phyloP scores from a whole-genome alignment of 2,797 vertebrate species.

The Paramormyrops hopkinsi region DNA sequence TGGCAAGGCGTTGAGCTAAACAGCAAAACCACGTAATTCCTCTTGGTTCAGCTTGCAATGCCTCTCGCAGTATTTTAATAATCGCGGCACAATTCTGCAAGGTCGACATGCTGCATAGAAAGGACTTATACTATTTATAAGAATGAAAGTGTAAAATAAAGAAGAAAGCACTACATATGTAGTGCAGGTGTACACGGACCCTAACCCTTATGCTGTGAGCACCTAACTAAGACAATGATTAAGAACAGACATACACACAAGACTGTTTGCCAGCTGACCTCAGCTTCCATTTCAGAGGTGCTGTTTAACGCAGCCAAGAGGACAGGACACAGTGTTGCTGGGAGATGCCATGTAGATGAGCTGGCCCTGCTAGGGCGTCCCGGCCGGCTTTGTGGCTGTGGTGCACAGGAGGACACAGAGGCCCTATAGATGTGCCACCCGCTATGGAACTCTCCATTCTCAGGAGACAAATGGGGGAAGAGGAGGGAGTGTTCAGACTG shows the following conservation, averaged over 20 bases:
- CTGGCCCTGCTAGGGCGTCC: not conserved
- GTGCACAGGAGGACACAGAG: not conserved
- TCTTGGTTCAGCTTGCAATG: conserved; percentile 52
- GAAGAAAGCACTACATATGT: conserved; percentile 57
- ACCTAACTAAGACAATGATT: conserved; percentile 7
- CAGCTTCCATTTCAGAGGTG: not conserved
- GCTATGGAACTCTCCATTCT: conserved; percentile 45
- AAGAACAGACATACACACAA: conserved; percentile 29
- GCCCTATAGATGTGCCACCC: not conserved
- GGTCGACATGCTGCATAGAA: conserved; percentile 52
- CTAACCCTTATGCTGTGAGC: conserved; percentile 30
- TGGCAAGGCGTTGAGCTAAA: conserved; percentile 59
- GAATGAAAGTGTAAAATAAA: conserved; percentile 60
- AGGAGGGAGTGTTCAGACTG: conserved; percentile 47
- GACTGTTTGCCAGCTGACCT: conserved; percentile 40
- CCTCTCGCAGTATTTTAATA: conserved; percentile 38
- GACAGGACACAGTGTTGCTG: not conserved
- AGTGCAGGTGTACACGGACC: conserved; percentile 41
- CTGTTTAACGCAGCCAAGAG: not conserved
- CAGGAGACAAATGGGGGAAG: conserved; percentile 48
- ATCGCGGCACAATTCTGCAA: conserved; percentile 50
- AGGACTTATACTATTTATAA: conserved; percentile 59
- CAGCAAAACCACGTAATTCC: conserved; percentile 65
- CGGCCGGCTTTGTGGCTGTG: not conserved
- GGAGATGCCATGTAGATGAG: not conserved